Base-by-base conservation (phyloP, 2,797 vertebrate genomes). In the Pangasius larnaudii region DNA sequence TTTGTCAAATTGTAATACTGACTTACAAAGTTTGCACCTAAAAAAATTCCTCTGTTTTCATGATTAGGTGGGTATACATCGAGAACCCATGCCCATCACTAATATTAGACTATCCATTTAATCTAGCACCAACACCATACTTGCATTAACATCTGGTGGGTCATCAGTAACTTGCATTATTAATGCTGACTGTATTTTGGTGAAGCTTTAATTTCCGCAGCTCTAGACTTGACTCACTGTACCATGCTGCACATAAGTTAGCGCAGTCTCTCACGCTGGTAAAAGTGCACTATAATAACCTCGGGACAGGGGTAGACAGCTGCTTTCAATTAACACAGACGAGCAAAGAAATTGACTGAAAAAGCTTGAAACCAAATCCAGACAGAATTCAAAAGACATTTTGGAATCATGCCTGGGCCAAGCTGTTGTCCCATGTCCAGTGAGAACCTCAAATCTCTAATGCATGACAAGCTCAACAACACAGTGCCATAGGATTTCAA, bases 311-410 rank as follows among this genome's bases (percentile, higher is more conserved):
- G 88, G 85, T 75, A 74, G 59, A 92, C 94, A 94, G 95, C 96
- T 96, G 96, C 94, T 95, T 95, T 93, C 94, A 95, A 95, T 96
- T 96, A 96, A 93, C 94, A 94, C 91, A 92, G 85, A 90, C 85
- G 77, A 85, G 79, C 74, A 84, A 87, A 84, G 82, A 90, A 88
- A 85, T 69, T 79, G 78, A 72, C 81, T 88, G 86, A 79, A 87
- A 79, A 89, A 88, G 81, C 24, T 69, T 89, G 83, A 65, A 91
- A 89, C 85, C 85, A 89, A 80, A 89, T 88, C 69, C 92, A 90
- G 86, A 88, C 51, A 85, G 65, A 89, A 91, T 88, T 92, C 71
- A 49, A 89, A 84, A 84, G 89, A 80, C 74, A 89, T 90, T 75
- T 75, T 92, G 90, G 86, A 91, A 81, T 53, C 53, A 74, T 88